Conservation (phyloP, 2,888 invertebrate species). For the Epistrophella euchroma region DNA sequence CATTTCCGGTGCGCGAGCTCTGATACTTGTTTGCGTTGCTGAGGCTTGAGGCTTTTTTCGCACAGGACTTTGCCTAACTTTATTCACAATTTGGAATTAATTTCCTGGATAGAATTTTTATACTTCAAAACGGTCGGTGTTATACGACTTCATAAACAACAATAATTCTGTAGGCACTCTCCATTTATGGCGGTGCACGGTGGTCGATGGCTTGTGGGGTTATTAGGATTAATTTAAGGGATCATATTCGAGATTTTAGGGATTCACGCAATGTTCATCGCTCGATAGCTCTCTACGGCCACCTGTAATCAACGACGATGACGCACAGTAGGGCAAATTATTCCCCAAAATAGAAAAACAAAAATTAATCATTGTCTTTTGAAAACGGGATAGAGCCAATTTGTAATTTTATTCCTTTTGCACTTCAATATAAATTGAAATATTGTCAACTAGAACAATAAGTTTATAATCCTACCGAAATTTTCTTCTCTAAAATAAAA, state of each 20-base stretch:
- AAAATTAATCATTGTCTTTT: not conserved
- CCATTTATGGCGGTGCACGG: conserved; percentile 6
- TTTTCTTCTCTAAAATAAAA: no score
- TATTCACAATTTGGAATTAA: conserved; percentile 73
- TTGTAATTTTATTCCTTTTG: no score
- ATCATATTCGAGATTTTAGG: conserved; percentile 65
- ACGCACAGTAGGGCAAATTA: conserved; percentile 31
- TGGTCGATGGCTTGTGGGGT: conserved; percentile 44
- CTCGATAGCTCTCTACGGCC: not conserved
- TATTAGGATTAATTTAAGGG: conserved; percentile 74
- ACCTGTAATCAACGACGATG: conserved; percentile 65
- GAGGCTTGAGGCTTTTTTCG: not conserved
- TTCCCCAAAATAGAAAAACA: not conserved
- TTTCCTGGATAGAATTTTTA: conserved; percentile 71
- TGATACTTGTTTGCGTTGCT: not conserved
- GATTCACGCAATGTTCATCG: conserved; percentile 59
- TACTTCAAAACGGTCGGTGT: conserved; percentile 65
- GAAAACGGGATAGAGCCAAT: no score
- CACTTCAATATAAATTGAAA: no score
- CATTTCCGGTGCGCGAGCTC: conserved; percentile 25
- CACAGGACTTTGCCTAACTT: conserved; percentile 42
- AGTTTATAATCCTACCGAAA: no score
- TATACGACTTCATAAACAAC: conserved; percentile 74
- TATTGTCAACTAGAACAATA: no score
- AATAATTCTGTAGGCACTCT: conserved; percentile 57